phyloP scores from a whole-genome alignment of 2,888 invertebrate species.

The Chouioia cunea region DNA sequence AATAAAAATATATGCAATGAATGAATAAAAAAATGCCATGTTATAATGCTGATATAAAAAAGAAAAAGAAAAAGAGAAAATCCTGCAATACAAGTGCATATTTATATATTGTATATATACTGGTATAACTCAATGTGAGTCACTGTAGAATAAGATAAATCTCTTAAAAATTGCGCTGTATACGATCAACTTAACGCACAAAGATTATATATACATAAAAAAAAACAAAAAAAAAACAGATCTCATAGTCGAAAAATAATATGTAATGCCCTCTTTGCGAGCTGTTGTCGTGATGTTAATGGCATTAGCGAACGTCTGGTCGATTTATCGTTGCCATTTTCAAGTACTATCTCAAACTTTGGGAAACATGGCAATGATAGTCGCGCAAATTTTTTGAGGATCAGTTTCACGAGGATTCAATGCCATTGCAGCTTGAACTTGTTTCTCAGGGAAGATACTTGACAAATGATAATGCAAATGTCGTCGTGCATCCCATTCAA shows the following conservation, averaged over 20 bases:
- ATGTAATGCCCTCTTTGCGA: constrained; percentile 57
- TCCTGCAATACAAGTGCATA: no score
- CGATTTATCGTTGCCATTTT: no score
- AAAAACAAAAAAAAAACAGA: constrained; percentile 11
- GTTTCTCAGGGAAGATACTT: constrained; percentile 91
- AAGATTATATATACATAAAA: constrained; percentile 17
- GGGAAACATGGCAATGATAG: constrained; percentile 83
- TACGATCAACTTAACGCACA: constrained; percentile 17
- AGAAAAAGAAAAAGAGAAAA: constrained; percentile 26
- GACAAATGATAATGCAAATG: constrained; percentile 89
- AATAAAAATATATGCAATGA: constrained; percentile 19
- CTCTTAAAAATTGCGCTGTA: constrained; percentile 18
- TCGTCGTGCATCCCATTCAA: constrained; percentile 77
- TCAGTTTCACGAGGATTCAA: constrained; percentile 90
- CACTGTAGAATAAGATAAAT: constrained; percentile 38
- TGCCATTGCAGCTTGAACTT: constrained; percentile 90
- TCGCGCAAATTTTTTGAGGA: constrained; percentile 89
- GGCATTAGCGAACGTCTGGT: no score
- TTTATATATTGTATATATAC: no score
- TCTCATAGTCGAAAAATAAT: constrained; percentile 25
- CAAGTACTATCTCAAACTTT: constrained; percentile 70
- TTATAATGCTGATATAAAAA: constrained; percentile 21
- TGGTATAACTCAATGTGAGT: constrained; percentile 58
- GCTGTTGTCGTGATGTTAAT: no score
- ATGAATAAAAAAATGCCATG: constrained; percentile 34